Evolutionary conservation across 2,797 vertebrate genomes (phyloP), one percentile per base, ranked within the genome.

Genomic region (Neopelma chrysocephalum): DNA sequence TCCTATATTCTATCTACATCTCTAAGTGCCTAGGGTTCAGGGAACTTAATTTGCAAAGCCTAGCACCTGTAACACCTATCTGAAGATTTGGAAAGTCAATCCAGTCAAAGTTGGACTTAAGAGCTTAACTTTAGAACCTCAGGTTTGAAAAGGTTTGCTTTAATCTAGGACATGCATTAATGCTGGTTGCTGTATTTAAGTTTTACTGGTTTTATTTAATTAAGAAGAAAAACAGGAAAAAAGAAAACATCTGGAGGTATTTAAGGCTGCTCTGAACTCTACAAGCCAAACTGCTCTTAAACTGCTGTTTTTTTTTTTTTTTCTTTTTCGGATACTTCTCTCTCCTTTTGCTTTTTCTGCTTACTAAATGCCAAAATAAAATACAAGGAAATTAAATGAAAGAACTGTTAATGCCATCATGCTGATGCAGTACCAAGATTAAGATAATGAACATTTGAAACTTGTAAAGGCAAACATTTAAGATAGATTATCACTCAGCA

Each of bases 151-250:
- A 94, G 78, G 93, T 83, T 97, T 95, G 81, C 93, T 96, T 96
- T 96, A 96, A 95, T 96, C 93, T 96, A 89, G 65, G 71, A 90
- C 79, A 90, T 83, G 71, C 90, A 87, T 96, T 97, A 97, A 95
- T 9, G 2, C 78, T 84, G 87, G 91, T 90, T 97, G 94, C 91
- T 94, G 90, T 90, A 96, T 94, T 95, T 95, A 95, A 94, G 95
- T 95, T 96, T 95, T 94, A 96, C 92, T 97, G 94, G 89, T 95
- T 96, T 97, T 96, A 97, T 96, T 95, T 94, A 97, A 97, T 96
- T 96, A 95, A 94, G 88, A 96, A 96, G 77, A 69, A 96, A 97
- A 97, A 93, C 90, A 96, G 61, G 61, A 84, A 89, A 94, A 94
- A 95, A 95, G 86, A 89, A 93, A 95, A 95, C 95, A 96, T 96